These are phyloP conservation scores for Drosophila funebris DNA, from an alignment of 1,140 invertebrate species.

Conservation along the genomic window DNA sequence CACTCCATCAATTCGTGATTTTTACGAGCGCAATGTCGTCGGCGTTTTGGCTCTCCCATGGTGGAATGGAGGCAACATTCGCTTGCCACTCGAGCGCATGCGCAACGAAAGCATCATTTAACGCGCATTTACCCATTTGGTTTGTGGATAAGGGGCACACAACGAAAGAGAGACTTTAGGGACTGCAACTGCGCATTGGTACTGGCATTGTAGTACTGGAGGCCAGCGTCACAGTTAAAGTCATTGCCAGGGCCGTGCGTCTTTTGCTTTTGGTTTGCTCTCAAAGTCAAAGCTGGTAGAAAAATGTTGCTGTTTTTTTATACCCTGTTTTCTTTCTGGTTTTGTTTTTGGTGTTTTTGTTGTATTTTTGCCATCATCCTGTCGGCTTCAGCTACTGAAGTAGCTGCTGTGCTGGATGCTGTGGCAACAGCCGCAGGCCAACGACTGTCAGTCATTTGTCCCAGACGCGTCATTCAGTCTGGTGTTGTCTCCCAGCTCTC, in stretches of 20 bases:
- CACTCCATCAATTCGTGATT: slow-evolving; percentile 84
- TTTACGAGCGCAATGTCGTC: slow-evolving; percentile 82
- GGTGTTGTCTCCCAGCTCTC: slow-evolving; percentile 17
- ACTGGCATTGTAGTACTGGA: background rate
- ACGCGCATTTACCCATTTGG: slow-evolving; percentile 72
- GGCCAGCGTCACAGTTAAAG: slow-evolving; percentile 24
- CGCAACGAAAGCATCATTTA: slow-evolving; percentile 82
- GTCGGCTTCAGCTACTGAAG: slow-evolving; percentile 72
- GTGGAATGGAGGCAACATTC: slow-evolving; percentile 21
- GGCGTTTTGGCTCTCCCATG: slow-evolving; percentile 26
- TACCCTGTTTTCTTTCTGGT: background rate
- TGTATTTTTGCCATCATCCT: slow-evolving; percentile 45
- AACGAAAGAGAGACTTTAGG: background rate
- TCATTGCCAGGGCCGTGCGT: slow-evolving; percentile 44
- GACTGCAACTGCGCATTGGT: background rate
- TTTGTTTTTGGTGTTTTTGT: slow-evolving; percentile 12
- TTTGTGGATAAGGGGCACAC: background rate
- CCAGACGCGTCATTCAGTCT: slow-evolving; percentile 61
- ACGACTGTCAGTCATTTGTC: slow-evolving; percentile 76
- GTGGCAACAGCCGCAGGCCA: slow-evolving; percentile 49
- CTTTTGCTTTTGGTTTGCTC: slow-evolving; percentile 44
- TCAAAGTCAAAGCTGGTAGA: slow-evolving; percentile 18
- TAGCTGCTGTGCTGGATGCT: slow-evolving; percentile 61
- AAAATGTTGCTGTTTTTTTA: slow-evolving; percentile 3
- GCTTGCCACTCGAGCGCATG: slow-evolving; percentile 53